Evolutionary conservation across 2,113 vertebrate genomes (phyloP), one percentile per base, ranked within the genome.

Genomic region (Blennius ocellaris): DNA sequence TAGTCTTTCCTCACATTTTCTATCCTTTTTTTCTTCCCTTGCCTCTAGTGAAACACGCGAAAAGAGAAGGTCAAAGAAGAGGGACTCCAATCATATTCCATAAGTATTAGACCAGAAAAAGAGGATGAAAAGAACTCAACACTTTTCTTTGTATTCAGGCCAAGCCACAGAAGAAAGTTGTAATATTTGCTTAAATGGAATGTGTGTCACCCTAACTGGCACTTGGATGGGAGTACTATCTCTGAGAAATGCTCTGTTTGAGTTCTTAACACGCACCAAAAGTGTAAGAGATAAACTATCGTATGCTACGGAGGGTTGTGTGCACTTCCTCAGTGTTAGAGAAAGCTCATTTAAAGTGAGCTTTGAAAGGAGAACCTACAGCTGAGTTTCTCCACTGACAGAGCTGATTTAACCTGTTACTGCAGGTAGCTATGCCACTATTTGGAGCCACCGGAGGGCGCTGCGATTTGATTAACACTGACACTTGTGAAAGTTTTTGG

Each of bases 371-470:
- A 12, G n/a, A 38, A 37, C 43, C 8, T 1, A 41, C 62, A 43
- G 48, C 5, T 15, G 52, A 59, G 52, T 36, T 21, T 49, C 17
- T 53, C 21, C 21, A 30, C 21, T 30, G 21, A 30, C 21, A 30
- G 62, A 40, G 47, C 17, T 40, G 39, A 10, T 67, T 78, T 48
- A 83, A 89, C 86, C 70, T 81, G 72, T 83, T 84, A 80, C 75
- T 11, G 43, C 44, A 62, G 60, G 51, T 66, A 40, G 44, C 38
- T 36, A 14, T 30, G 47, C 49, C 50, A 53, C 37, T n/a, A 14
- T 8, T 40, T 12, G 14, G 8, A 7, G 39, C 85, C 87, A 83
- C 85, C 44, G n/a, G 87, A 65, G 78, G 83, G 78, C 78, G 88
- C 85, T 83, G 45, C 6, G 49, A 71, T 36, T 41, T 11, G 69